Conservation (phyloP, 2,888 invertebrate species). For the Papilio gigon region DNA sequence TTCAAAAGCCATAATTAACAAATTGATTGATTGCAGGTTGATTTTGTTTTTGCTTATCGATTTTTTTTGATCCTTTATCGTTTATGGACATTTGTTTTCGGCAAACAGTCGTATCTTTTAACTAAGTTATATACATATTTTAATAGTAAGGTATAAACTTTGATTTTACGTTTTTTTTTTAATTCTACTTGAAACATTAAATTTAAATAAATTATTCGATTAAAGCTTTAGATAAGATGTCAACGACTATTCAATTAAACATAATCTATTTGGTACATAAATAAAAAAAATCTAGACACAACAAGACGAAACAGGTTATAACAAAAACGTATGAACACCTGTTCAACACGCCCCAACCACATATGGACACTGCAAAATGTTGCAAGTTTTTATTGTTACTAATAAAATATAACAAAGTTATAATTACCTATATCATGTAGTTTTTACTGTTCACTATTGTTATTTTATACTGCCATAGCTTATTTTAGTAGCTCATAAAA, state of each 20-base stretch:
- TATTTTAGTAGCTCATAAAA: neutral
- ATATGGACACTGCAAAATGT: constrained; percentile 8
- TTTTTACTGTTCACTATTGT: neutral
- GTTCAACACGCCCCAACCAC: constrained; percentile 17
- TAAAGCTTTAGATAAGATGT: constrained; percentile 16
- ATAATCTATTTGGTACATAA: neutral
- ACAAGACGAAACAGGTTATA: constrained; percentile 16
- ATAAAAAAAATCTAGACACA: constrained; percentile 31
- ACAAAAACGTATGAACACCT: constrained; percentile 34
- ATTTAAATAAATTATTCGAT: neutral
- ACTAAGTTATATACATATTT: neutral
- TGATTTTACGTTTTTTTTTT: neutral
- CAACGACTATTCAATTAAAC: constrained; percentile 23
- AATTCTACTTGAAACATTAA: neutral
- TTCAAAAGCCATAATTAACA: too few relatives aligned
- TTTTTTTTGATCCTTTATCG: neutral
- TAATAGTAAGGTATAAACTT: neutral
- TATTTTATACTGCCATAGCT: neutral
- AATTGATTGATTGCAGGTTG: too few relatives aligned
- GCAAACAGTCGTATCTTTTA: neutral
- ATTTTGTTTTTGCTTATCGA: too few relatives aligned
- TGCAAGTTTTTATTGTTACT: constrained; percentile 32
- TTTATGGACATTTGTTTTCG: neutral
- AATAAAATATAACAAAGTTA: constrained; percentile 23
- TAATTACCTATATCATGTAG: constrained; percentile 12